Percentiles rank a stretch among this genome's conserved stretches.
Evolutionary conservation across 2,888 invertebrate species (phyloP).

Genomic region (Coremacera marginata): DNA sequence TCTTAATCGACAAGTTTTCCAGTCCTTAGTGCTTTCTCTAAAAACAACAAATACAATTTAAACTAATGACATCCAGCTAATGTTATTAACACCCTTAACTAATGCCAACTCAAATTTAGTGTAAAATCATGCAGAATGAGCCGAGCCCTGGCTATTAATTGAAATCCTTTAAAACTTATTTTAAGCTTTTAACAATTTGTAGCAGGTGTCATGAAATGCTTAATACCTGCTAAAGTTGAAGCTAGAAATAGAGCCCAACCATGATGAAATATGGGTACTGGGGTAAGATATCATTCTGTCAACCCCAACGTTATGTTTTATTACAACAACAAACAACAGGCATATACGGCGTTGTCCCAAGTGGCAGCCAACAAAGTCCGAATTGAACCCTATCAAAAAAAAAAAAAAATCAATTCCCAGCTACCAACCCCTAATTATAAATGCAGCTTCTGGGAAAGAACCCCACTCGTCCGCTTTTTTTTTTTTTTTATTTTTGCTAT

Average conservation of each 20-base stretch:
- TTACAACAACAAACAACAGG: background rate
- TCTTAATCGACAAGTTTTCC: too few species aligned
- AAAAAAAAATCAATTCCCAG: background rate
- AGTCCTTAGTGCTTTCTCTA: background rate
- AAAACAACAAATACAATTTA: constrained; percentile 31
- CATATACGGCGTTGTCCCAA: background rate
- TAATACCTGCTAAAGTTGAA: constrained; percentile 50
- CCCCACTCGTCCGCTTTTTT: background rate
- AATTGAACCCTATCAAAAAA: background rate
- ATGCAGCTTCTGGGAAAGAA: background rate
- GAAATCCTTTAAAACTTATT: constrained; percentile 47
- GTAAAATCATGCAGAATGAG: background rate
- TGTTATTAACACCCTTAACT: constrained; percentile 45
- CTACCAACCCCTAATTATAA: constrained; percentile 25
- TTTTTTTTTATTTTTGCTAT: background rate
- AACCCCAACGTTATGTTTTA: too few species aligned
- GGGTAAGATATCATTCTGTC: background rate
- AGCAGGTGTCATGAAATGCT: constrained; percentile 59
- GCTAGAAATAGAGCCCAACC: background rate
- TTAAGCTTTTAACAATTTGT: constrained; percentile 58
- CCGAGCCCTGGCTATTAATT: background rate
- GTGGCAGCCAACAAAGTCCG: background rate
- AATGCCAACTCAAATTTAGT: constrained; percentile 2
- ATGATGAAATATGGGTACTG: constrained; percentile 40
- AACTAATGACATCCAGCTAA: constrained; percentile 42